Conservation (phyloP, 2,797 vertebrate species). For the Phrynocephalus guinanensis region DNA sequence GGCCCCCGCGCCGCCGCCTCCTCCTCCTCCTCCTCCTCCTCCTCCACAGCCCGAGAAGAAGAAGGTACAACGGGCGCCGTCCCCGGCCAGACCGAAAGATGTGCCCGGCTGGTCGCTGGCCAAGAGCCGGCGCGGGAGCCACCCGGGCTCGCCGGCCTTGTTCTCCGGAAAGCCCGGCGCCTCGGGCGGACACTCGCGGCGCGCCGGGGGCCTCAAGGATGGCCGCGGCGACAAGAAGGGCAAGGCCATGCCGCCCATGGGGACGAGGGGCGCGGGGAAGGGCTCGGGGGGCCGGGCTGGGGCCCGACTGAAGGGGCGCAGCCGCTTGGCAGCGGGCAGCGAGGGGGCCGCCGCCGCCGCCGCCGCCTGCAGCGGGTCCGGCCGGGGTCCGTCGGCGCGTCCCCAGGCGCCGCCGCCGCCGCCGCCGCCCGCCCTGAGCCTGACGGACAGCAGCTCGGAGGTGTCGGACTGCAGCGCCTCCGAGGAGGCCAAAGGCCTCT, state of each 20-base stretch:
- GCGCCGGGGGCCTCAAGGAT: conserved; percentile 79
- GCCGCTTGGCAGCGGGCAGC: conserved; percentile 73
- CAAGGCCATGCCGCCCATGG: conserved; percentile 74
- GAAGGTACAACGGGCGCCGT: conserved; percentile 90
- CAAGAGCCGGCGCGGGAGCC: conserved; percentile 83
- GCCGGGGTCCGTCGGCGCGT: conserved; percentile 61
- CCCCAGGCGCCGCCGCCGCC: conserved; percentile 68
- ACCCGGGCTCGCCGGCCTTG: conserved; percentile 64
- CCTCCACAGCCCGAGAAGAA: conserved; percentile 78
- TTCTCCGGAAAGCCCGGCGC: conserved; percentile 66
- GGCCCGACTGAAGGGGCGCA: conserved; percentile 67
- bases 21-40: conserved; percentile 50
- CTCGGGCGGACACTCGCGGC: conserved; percentile 71
- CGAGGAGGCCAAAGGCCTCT: conserved; percentile 86
- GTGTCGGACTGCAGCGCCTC: conserved; percentile 86
- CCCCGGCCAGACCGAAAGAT: conserved; percentile 93
- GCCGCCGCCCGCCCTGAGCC: conserved; percentile 77
- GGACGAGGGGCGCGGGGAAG: not conserved
- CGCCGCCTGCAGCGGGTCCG: conserved; percentile 74
- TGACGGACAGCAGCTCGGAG: conserved; percentile 85
- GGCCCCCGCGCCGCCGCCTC: conserved; percentile 53
- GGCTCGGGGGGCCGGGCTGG: conserved; percentile 74
- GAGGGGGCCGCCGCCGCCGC: conserved; percentile 74
- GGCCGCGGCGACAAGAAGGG: conserved; percentile 80
- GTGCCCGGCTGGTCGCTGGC: conserved; percentile 91